These are phyloP conservation scores for Momotus momota DNA, from an alignment of 2,797 vertebrate species.

Conservation along the genomic window DNA sequence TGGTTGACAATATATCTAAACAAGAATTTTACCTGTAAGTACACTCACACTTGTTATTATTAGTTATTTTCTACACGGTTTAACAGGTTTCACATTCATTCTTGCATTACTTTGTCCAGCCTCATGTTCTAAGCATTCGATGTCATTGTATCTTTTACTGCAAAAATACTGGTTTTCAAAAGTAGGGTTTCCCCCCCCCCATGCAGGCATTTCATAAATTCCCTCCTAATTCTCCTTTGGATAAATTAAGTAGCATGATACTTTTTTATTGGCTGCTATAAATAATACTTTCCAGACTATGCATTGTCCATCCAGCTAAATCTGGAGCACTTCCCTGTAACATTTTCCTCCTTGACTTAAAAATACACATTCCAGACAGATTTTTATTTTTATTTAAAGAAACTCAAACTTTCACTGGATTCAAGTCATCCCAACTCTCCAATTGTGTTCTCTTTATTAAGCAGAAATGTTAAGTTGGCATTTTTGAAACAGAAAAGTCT, in stretches of 20 bases:
- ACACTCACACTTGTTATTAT: neutral
- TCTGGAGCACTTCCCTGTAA: neutral
- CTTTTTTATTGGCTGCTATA: neutral
- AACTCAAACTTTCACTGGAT: neutral
- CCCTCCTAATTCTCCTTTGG: neutral
- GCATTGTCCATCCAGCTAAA: neutral
- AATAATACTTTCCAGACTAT: neutral
- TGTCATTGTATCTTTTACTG: neutral
- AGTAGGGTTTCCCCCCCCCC: neutral
- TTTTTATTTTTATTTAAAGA: neutral
- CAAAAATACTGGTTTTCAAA: neutral
- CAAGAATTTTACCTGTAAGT: neutral
- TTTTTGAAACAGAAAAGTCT: neutral
- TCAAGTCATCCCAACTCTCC: neutral
- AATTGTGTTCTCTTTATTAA: neutral
- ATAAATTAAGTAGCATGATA: neutral
- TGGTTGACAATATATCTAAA: neutral
- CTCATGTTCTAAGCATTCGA: neutral
- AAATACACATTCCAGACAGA: neutral
- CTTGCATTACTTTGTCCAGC: neutral
- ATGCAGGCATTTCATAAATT: neutral
- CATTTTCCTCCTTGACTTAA: neutral
- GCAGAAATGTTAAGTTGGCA: neutral
- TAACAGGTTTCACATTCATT: neutral
- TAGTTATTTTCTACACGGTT: neutral